These are phyloP conservation scores for Boloria euphrosyne DNA, from an alignment of 2,888 invertebrate species.

Conservation along the genomic window DNA sequence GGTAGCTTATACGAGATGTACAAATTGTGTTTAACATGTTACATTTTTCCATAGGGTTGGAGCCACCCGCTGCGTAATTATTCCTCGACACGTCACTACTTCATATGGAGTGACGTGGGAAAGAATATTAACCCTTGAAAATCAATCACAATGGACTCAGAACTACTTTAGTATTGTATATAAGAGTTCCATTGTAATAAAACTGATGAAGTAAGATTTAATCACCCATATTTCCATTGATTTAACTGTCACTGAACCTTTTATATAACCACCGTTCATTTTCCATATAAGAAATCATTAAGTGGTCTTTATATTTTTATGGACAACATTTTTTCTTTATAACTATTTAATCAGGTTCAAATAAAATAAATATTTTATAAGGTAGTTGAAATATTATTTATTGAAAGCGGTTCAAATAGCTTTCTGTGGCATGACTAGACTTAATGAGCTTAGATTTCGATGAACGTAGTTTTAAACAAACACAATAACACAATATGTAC, in stretches of 20 bases:
- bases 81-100: conserved; percentile 44
- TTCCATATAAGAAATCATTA: not conserved
- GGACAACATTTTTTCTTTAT: not conserved
- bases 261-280: conserved; percentile 25
- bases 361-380: too few species aligned
- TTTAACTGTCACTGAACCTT: conserved; percentile 29
- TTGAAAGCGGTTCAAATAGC: too few species aligned
- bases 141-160: conserved; percentile 19
- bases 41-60: conserved; percentile 21
- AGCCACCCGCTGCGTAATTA: conserved; percentile 69
- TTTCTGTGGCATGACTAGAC: too few species aligned
- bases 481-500: too few species aligned
- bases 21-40: too few species aligned
- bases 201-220: conserved; percentile 31
- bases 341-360: too few species aligned
- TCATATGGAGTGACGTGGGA: conserved; percentile 52
- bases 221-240: conserved; percentile 35
- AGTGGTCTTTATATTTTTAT: not conserved
- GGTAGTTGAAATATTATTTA: too few species aligned
- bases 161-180: conserved; percentile 20
- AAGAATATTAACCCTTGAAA: conserved; percentile 41
- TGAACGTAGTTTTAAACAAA: too few species aligned
- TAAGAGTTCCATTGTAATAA: conserved; percentile 26
- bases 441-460: too few species aligned
- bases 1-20: too few species aligned